Conservation (phyloP, 1,140 invertebrate species). For the Musca vetustissima region DNA sequence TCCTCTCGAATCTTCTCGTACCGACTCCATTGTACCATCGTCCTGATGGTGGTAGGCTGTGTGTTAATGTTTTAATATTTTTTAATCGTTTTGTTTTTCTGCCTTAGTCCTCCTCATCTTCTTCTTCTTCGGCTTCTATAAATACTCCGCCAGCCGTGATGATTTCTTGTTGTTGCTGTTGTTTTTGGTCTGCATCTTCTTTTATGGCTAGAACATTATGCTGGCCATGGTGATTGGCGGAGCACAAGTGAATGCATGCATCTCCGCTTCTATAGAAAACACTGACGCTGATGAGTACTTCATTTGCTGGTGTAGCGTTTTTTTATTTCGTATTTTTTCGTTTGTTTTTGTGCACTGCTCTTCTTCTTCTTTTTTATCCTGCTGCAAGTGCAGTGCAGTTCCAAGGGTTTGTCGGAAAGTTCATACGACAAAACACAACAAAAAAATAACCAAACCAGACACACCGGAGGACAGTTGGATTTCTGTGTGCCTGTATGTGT, state of each 20-base stretch:
- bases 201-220: background rate
- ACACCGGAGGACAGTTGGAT: no score
- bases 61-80: constrained; percentile 22
- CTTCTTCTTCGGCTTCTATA: no score
- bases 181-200: no score
- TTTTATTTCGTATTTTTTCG: background rate
- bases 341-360: background rate
- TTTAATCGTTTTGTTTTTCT: constrained; percentile 19
- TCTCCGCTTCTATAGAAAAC: background rate
- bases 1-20: no score
- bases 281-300: constrained; percentile 10
- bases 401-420: no score
- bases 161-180: background rate
- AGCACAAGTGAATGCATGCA: background rate
- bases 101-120: background rate
- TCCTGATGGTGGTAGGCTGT: background rate
- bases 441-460: no score
- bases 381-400: no score
- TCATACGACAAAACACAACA: no score
- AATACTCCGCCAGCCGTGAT: background rate
- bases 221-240: background rate
- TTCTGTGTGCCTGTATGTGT: no score
- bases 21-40: no score
- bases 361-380: background rate
- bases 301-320: constrained; percentile 18